These are phyloP conservation scores for Diarsia dahlii DNA, from an alignment of 2,888 invertebrate species.

Conservation along the genomic window DNA sequence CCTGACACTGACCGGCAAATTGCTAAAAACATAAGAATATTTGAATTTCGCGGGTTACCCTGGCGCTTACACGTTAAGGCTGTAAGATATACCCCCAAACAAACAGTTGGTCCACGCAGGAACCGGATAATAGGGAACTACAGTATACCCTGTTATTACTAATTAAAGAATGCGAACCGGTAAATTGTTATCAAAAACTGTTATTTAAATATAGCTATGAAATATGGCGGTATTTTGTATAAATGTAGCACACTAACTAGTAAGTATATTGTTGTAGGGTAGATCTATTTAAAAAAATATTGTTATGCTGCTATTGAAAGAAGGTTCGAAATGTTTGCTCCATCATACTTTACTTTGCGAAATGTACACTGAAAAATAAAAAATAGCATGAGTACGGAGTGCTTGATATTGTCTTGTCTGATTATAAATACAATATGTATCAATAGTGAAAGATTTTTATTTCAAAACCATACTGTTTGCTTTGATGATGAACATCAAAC, in stretches of 20 bases:
- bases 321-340: slow-evolving; percentile 36
- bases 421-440: too few relatives aligned
- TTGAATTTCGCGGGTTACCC: too few relatives aligned
- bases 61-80: too few relatives aligned
- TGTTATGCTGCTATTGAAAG: slow-evolving; percentile 40
- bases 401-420: too few relatives aligned
- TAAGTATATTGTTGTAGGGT: slow-evolving; percentile 41
- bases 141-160: slow-evolving; percentile 62
- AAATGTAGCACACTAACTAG: slow-evolving; percentile 53
- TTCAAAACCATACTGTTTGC: too few relatives aligned
- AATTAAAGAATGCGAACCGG: slow-evolving; percentile 55
- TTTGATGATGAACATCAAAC: too few relatives aligned
- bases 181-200: slow-evolving; percentile 64
- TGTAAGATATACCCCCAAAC: not conserved
- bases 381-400: too few relatives aligned
- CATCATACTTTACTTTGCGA: not conserved
- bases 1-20: too few relatives aligned
- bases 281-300: slow-evolving; percentile 53
- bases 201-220: slow-evolving; percentile 52
- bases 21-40: too few relatives aligned
- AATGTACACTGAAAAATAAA: not conserved
- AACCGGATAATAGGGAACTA: slow-evolving; percentile 48
- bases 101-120: slow-evolving; percentile 9
- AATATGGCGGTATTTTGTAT: slow-evolving; percentile 59
- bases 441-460: too few relatives aligned